Percentiles rank a stretch among this genome's conserved stretches.
phyloP scores from a whole-genome alignment of 2,797 vertebrate species.

The Sarcophilus harrisii region DNA sequence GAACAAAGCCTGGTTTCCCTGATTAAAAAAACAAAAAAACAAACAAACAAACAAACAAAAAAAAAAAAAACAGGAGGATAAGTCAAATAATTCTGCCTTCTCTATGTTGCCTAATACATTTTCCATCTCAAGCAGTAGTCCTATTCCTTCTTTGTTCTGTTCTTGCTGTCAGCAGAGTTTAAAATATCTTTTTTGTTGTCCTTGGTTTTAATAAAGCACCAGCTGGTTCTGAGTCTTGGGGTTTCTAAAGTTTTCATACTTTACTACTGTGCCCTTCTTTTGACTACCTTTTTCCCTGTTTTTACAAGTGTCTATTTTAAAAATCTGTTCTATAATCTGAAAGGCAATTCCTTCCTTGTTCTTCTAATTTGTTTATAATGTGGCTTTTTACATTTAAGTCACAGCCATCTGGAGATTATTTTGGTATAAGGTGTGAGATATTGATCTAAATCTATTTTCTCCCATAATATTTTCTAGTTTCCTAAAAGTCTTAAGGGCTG shows the following conservation, averaged over 20 bases:
- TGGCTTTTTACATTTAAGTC: not conserved
- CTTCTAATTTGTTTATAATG: not conserved
- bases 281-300: not conserved
- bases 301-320: not conserved
- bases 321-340: not conserved
- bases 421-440: not conserved
- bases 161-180: not conserved
- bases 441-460: not conserved
- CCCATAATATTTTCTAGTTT: not conserved
- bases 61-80: not conserved
- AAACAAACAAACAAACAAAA: not conserved
- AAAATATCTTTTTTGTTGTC: not conserved
- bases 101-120: not conserved
- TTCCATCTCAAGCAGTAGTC: not conserved
- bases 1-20: not conserved
- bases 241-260: not conserved
- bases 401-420: not conserved
- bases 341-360: not conserved
- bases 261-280: not conserved
- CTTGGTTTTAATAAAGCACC: not conserved
- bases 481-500: not conserved
- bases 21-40: not conserved
- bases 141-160: not conserved
- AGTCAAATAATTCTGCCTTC: not conserved
- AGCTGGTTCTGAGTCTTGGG: not conserved